Base-by-base conservation (phyloP, 1,140 invertebrate genomes). In the Polypedilum vanderplanki region DNA sequence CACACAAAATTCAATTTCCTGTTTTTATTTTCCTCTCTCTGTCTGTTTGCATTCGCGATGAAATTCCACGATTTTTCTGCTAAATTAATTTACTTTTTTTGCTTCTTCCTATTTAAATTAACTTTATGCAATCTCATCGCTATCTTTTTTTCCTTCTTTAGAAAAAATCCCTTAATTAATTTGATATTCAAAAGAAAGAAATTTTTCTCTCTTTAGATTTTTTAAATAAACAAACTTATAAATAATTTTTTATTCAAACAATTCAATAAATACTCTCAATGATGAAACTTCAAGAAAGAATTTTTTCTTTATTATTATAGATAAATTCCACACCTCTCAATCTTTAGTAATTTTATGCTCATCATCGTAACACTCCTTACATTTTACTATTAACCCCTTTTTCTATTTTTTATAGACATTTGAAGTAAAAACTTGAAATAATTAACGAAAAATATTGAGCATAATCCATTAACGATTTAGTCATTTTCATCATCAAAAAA, bases 61-160 rank as follows among this genome's bases (percentile, higher is more conserved):
- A 70, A 70, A 70, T 70, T 70, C 65, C 65, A 70, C 20, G 65
- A 70, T 70, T 70, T 70, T 70, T 70, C 65, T 70, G 65, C 20
- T 70, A 70, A 70, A 70, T 70, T 70, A 70, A 70, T 70, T 70
- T 70, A 70, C 65, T 70, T 70, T 70, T 70, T 18, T 22, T 70
- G 1, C 46, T 4, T 57, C 46, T 15, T 12, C 17, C 17, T n/a
- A 18, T 70, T 22, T 18, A 70, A 70, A 70, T 70, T 70, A 70
- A 70, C 65, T 70, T 70, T 70, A 12, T 33, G 5, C 24, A 33
- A 33, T 33, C 24, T 33, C 24, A 33, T 33, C 24, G n/a, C n/a
- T n/a, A n/a, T n/a, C n/a, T n/a, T n/a, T n/a, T n/a, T 33, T 33
- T 1, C 24, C 5, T 33, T 33, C 24, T 33, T 33, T 33, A 33